Conservation (phyloP, 2,113 vertebrate species). For the Elachura formosa region DNA sequence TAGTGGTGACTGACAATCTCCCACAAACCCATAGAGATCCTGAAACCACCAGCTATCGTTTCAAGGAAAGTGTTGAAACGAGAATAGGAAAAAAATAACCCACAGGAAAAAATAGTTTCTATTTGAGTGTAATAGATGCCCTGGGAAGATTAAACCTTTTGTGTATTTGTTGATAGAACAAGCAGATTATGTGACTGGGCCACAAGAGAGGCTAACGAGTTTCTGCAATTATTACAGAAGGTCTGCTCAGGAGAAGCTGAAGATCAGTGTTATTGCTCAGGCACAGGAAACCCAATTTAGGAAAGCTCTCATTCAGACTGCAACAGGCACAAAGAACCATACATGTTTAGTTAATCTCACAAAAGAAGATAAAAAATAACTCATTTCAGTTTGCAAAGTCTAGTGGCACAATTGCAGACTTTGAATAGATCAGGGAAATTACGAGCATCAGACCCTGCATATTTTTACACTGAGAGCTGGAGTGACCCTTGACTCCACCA, state of each 20-base stretch:
- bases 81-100: neutral
- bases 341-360: neutral
- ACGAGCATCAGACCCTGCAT: neutral
- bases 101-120: neutral
- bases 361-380: neutral
- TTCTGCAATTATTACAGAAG: neutral
- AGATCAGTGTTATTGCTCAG: neutral
- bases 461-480: neutral
- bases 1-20: neutral
- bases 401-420: neutral
- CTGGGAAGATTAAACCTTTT: neutral
- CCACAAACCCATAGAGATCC: fast-evolving
- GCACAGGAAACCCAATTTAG: neutral
- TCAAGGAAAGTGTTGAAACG: neutral
- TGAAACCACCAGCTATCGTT: neutral
- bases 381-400: neutral
- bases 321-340: neutral
- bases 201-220: constrained; percentile 8
- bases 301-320: neutral
- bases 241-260: neutral
- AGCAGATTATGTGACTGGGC: neutral
- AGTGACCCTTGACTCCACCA: neutral
- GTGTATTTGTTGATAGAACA: neutral
- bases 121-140: neutral
- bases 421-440: neutral